Conservation (phyloP, 2,113 vertebrate species). For the Chionodraco myersi region DNA sequence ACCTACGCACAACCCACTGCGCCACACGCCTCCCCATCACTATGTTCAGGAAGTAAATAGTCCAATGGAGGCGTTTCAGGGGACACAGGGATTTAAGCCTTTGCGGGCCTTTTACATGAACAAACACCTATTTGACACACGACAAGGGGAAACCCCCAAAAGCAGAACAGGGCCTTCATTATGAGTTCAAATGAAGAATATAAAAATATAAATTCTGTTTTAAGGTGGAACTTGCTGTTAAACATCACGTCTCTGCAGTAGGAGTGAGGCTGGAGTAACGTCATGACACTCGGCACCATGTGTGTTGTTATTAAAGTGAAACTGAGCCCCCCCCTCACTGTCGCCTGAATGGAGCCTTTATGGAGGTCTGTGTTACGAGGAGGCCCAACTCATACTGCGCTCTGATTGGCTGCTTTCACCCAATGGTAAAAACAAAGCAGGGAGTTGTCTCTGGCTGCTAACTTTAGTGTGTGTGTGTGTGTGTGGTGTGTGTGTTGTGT, state of each 20-base stretch:
- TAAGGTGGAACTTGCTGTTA: slow-evolving; percentile 4
- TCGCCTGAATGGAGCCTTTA: slow-evolving; percentile 74
- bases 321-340: slow-evolving; percentile 7
- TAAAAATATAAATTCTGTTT: slow-evolving; percentile 3
- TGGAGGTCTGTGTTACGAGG: slow-evolving; percentile 58
- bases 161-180: too few species aligned
- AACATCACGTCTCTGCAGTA: neutral
- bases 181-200: too few species aligned
- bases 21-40: too few species aligned
- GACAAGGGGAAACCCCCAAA: too few species aligned
- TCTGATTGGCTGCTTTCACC: slow-evolving; percentile 54
- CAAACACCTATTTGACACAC: too few species aligned
- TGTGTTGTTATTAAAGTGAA: slow-evolving; percentile 54
- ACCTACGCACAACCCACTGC: too few species aligned
- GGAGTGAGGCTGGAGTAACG: slow-evolving; percentile 18
- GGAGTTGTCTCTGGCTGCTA: slow-evolving; percentile 13
- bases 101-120: too few species aligned
- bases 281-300: slow-evolving; percentile 30
- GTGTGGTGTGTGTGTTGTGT: too few species aligned
- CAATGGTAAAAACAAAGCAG: slow-evolving; percentile 48
- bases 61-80: too few species aligned
- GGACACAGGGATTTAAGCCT: too few species aligned
- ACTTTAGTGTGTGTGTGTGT: too few species aligned
- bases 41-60: too few species aligned
- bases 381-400: slow-evolving; percentile 29